Percentiles rank a stretch among this genome's conserved stretches.
phyloP scores from a whole-genome alignment of 2,797 vertebrate species.

The Myoxocephalus aenaeus region DNA sequence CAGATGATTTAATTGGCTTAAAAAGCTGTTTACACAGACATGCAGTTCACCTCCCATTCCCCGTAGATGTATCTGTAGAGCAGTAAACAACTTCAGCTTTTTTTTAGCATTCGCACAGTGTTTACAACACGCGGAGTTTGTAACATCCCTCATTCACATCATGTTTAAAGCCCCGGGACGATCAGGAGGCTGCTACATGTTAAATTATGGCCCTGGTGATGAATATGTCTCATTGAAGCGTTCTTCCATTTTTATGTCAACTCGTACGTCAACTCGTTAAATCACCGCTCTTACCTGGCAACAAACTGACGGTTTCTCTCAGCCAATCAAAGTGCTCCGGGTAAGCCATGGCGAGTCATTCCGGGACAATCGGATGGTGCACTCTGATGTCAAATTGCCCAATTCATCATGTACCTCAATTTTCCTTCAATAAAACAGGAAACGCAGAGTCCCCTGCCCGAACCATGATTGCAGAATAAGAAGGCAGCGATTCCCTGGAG shows the following conservation, averaged over 20 bases:
- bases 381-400: conserved; percentile 59
- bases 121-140: conserved; percentile 33
- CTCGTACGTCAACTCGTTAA: background rate
- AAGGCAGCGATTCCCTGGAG: conserved; percentile 42
- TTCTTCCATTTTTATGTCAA: background rate
- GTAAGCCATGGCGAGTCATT: conserved; percentile 60
- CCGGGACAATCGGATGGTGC: conserved; percentile 36
- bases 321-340: conserved; percentile 67
- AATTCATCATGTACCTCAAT: conserved; percentile 58
- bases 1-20: conserved; percentile 63
- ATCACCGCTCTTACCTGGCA: conserved; percentile 76
- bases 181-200: conserved; percentile 19
- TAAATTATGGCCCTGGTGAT: conserved; percentile 10
- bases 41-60: conserved; percentile 51
- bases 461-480: conserved; percentile 34
- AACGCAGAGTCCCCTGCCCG: conserved; percentile 17
- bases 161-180: conserved; percentile 17
- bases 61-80: conserved; percentile 27
- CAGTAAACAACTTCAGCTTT: conserved; percentile 57
- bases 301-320: conserved; percentile 63
- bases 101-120: conserved; percentile 28
- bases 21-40: conserved; percentile 58
- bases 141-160: conserved; percentile 31
- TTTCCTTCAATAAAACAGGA: conserved; percentile 44
- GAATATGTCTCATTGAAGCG: conserved; percentile 8